Percentiles rank a stretch among this genome's conserved stretches.
Evolutionary conservation across 2,797 vertebrate species (phyloP).

Genomic region (Artibeus jamaicensis): DNA sequence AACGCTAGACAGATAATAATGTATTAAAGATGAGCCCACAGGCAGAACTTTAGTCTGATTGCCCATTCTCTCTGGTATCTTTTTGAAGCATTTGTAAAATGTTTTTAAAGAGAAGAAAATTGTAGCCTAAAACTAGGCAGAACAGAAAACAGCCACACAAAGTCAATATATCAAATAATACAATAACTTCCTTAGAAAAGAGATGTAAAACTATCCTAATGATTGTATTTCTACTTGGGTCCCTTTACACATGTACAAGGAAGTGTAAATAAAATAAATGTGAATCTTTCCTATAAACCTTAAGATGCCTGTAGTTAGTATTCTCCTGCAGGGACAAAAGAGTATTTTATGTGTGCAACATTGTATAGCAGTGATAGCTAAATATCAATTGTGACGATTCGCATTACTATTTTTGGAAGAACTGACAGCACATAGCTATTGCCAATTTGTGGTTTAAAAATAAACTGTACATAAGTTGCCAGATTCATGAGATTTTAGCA

Average conservation of each 20-base stretch:
- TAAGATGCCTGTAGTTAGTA: neutral
- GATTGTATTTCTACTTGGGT: neutral
- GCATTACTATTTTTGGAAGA: constrained; percentile 37
- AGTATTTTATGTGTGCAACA: neutral
- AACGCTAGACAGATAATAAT: constrained; percentile 49
- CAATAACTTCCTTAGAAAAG: neutral
- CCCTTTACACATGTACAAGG: neutral
- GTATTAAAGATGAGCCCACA: constrained; percentile 52
- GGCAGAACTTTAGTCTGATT: constrained; percentile 38
- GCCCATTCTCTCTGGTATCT: constrained; percentile 1
- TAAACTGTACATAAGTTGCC: neutral
- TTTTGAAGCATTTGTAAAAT: neutral
- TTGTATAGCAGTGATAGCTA: constrained; percentile 25
- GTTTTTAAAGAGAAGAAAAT: neutral
- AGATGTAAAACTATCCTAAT: neutral
- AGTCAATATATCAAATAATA: constrained; percentile 34
- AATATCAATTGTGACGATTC: constrained; percentile 62
- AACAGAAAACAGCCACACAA: neutral
- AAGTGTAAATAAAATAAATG: neutral
- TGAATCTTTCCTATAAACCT: neutral
- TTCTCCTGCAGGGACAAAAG: neutral
- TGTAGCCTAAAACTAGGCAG: neutral
- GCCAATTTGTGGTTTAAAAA: constrained; percentile 53
- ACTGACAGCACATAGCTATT: constrained; percentile 42
- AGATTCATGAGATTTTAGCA: neutral